These are phyloP conservation scores for Hypomecis punctinalis DNA, from an alignment of 2,888 invertebrate species.

Conservation along the genomic window DNA sequence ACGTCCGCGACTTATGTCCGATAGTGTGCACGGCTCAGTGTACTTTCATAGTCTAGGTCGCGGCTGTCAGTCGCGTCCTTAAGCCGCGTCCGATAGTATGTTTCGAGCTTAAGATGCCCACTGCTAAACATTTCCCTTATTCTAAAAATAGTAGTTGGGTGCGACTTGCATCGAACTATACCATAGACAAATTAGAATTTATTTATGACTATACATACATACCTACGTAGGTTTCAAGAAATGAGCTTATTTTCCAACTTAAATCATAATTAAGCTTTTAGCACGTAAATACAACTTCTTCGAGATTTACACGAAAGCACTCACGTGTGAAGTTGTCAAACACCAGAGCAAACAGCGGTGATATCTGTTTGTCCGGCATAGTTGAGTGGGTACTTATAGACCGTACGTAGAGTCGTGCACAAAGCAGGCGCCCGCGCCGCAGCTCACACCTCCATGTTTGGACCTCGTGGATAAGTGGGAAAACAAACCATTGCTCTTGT, in stretches of 20 bases:
- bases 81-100: too few species aligned
- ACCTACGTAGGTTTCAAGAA: too few species aligned
- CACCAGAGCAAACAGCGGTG: slow-evolving; percentile 16
- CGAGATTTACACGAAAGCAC: slow-evolving; percentile 4
- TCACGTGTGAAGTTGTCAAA: slow-evolving; percentile 31
- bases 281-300: slow-evolving; percentile 9
- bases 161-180: too few species aligned
- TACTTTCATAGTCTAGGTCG: too few species aligned
- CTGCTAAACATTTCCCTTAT: too few species aligned
- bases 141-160: too few species aligned
- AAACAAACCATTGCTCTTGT: slow-evolving; percentile 15
- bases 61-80: too few species aligned
- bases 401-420: not conserved
- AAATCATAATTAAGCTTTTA: slow-evolving; percentile 3
- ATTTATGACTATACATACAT: too few species aligned
- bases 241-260: not conserved
- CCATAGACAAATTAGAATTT: too few species aligned
- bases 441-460: slow-evolving; percentile 25
- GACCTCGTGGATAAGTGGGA: slow-evolving; percentile 21
- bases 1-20: too few species aligned
- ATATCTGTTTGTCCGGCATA: slow-evolving; percentile 18
- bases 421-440: slow-evolving; percentile 26
- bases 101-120: too few species aligned
- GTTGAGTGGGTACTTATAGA: slow-evolving; percentile 5
- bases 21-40: too few species aligned